Evolutionary conservation across 1,140 invertebrate genomes (phyloP), one percentile per base, ranked within the genome.

Genomic region (Drosophila eugracilis): DNA sequence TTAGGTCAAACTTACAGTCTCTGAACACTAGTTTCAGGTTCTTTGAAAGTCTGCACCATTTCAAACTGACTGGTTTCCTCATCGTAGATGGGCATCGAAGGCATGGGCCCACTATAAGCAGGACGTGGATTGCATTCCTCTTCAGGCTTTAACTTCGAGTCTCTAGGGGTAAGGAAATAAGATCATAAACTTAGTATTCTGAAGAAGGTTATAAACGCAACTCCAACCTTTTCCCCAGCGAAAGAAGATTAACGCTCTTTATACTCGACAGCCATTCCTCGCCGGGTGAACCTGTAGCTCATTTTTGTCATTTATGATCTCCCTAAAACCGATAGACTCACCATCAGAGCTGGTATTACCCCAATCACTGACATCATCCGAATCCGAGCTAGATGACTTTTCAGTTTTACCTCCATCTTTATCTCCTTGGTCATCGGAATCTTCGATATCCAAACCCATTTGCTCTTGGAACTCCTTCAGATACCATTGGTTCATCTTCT

Each of bases 401-500:
- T 41, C 36, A 3, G 14, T 41, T 5, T 54, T 34, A 17, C 10
- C 19, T n/a, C 17, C 22, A 26, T 17, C 4, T n/a, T 0, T 4
- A 17, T 12, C 14, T 9, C 1, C 15, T 26, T 19, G n/a, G 19
- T 41, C 36, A n/a, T 39, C 50, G 10, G 50, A 41, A 3, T 14
- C 12, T 9, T 15, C 50, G 4, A 54, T 14, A 9, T 54, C 15
- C 0, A 54, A 6, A 12, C 50, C 50, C 50, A 54, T 41, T 2
- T 28, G 14, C 0, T 37, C 22, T 14, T 54, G 22, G 5, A 54
- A 54, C 14, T 54, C 50, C 9, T 39, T 24, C 10, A 54, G 26
- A 12, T n/a, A 54, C 50, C 50, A 54, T 26, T 41, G 26, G 10
- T 39, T 54, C 36, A 54, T 19, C 12, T 41, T 54, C 4, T 28